These are phyloP conservation scores for Julus scanicus DNA, from an alignment of 2,888 invertebrate species.

Conservation along the genomic window DNA sequence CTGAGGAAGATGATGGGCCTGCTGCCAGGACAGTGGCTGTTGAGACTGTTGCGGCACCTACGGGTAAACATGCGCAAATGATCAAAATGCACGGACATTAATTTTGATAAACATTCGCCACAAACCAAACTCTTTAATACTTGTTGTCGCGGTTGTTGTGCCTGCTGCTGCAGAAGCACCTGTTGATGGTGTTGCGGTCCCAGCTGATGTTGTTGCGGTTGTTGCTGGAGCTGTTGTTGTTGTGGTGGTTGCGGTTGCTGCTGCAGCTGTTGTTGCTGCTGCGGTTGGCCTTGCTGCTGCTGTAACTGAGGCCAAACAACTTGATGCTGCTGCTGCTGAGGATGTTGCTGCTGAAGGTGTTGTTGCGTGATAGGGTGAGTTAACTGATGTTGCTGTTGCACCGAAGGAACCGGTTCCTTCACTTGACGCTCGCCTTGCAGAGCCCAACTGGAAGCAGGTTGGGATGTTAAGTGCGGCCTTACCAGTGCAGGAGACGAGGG, in stretches of 20 bases:
- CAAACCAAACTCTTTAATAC: no score
- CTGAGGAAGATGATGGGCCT: not conserved
- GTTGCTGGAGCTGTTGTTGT: slow-evolving; percentile 64
- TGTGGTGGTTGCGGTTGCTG: slow-evolving; percentile 62
- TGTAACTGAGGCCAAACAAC: slow-evolving; percentile 59
- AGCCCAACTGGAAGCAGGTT: slow-evolving; percentile 48
- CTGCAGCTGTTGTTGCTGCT: slow-evolving; percentile 65
- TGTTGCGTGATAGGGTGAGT: slow-evolving; percentile 57
- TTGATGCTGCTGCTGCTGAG: slow-evolving; percentile 54
- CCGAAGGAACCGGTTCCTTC: not conserved
- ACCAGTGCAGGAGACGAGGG: slow-evolving; percentile 56
- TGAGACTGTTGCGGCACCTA: slow-evolving; percentile 68
- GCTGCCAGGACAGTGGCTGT: slow-evolving; percentile 61
- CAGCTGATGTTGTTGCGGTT: slow-evolving; percentile 73
- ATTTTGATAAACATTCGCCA: not conserved
- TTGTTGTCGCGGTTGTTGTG: slow-evolving; percentile 64
- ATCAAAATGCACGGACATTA: not conserved
- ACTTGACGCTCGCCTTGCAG: not conserved
- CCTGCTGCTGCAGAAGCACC: slow-evolving; percentile 67
- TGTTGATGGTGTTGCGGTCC: slow-evolving; percentile 70
- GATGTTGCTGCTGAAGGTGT: slow-evolving; percentile 50
- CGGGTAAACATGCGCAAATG: not conserved
- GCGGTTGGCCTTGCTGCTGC: slow-evolving; percentile 59
- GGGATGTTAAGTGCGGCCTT: slow-evolving; percentile 6
- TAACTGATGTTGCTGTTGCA: slow-evolving; percentile 39